Base-by-base conservation (phyloP, 2,888 invertebrate species). In the Tachina lurida region DNA sequence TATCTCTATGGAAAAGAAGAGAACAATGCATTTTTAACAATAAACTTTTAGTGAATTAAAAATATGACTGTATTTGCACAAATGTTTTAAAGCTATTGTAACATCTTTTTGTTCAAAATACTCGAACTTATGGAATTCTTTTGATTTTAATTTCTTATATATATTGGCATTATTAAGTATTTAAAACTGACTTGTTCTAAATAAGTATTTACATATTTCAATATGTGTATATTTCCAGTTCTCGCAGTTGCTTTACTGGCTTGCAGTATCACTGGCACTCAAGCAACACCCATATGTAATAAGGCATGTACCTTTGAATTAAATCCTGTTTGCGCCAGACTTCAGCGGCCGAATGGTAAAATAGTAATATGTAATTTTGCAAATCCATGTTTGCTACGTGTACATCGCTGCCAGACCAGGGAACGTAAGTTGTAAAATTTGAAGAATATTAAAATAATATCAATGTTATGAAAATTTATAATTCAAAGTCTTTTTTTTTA, bases 381-480 rank as follows among this genome's bases (percentile, higher is more conserved):
- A 2, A 88, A 88, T 54, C 17, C 45, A 19, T 88, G 87, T 22
- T 2, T 19, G n/a, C 67, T 87, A 62, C 52, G 77, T 31, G 10
- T 56, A 15, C n/a, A 74, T 39, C 19, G 43, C n/a, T 82, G 85
- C 45, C 31, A 17, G 19, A 74, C 67, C 13, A 52, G 58, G 63
- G 60, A 77, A 56, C 63, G 85, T 85, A 70, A 80, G 82, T 71
- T n/a, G n/a, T n/a, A n/a, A n/a, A n/a, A n/a, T n/a, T n/a, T n/a
- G n/a, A n/a, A n/a, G n/a, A n/a, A n/a, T n/a, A n/a, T n/a, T 62
- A 19, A 31, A 31, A 31, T 31, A 31, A 31, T 31, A 31, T 31
- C 4, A 31, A 31, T 31, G 31, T 31, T 31, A 31, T 31, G 4
- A 22, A 22, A 22, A 22, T 22, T 1, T 22, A 31, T 31, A 31